Evolutionary conservation across 2,797 vertebrate genomes (phyloP).

Genomic region (Setipinna tenuifilis): DNA sequence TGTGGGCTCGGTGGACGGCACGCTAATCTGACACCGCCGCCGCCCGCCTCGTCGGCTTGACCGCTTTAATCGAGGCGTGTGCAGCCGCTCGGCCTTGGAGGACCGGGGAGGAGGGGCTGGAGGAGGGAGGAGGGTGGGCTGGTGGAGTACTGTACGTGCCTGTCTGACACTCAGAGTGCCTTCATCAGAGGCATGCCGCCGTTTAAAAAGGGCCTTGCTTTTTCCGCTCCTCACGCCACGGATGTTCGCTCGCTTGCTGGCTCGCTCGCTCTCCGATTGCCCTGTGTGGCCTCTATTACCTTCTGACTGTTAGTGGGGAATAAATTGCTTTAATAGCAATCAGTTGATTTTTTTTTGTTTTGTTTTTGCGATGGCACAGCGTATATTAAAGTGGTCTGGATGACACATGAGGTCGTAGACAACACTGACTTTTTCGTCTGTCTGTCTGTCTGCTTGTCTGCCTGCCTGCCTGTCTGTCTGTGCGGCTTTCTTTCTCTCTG

Average conservation of each 20-base stretch:
- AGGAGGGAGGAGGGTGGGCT: too few species aligned
- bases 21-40: constrained; percentile 48
- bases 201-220: too few species aligned
- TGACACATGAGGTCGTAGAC: neutral
- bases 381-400: neutral
- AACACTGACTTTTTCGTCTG: neutral
- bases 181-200: too few species aligned
- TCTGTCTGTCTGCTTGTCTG: too few species aligned
- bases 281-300: neutral
- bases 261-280: neutral
- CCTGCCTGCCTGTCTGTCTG: neutral
- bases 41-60: constrained; percentile 35
- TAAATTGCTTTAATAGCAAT: neutral
- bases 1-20: constrained; percentile 36
- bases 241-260: too few species aligned
- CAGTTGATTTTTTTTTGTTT: too few species aligned
- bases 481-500: neutral
- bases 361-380: neutral
- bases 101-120: neutral
- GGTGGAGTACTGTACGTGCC: too few species aligned
- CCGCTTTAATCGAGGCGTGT: neutral
- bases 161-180: too few species aligned
- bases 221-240: neutral
- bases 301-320: neutral
- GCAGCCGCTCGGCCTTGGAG: neutral